phyloP scores from a whole-genome alignment of 2,113 vertebrate species.

The Chrysemys picta region DNA sequence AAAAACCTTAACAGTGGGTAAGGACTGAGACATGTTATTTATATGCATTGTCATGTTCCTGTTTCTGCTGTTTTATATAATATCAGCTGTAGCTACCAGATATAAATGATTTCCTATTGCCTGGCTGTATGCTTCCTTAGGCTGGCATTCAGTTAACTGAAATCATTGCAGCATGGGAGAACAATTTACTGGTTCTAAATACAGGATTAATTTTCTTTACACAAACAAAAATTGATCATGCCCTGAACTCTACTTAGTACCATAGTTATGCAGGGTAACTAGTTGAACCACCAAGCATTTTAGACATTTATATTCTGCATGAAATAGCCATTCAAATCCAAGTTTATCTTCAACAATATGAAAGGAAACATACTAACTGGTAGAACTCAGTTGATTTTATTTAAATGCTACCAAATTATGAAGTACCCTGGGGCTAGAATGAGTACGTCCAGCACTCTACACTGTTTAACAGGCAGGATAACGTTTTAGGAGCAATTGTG shows the following conservation, averaged over 20 bases:
- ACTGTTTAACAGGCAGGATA: background rate
- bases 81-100: background rate
- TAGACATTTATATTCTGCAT: too few species aligned
- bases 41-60: background rate
- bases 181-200: background rate
- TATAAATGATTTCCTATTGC: background rate
- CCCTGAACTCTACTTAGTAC: too few species aligned
- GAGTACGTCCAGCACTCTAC: background rate
- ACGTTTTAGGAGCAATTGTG: too few species aligned
- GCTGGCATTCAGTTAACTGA: background rate
- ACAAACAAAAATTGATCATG: background rate
- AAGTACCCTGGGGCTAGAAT: background rate
- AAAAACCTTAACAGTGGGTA: background rate
- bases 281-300: background rate
- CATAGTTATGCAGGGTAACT: background rate
- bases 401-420: background rate
- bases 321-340: background rate
- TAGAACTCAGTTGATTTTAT: background rate
- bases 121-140: background rate
- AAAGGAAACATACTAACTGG: background rate
- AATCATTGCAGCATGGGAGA: background rate
- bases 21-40: background rate
- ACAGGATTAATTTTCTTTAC: background rate
- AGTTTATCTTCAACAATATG: background rate
- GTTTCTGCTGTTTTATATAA: background rate